Conservation (phyloP, 2,113 vertebrate species). For the Atlantisia rogersi region DNA sequence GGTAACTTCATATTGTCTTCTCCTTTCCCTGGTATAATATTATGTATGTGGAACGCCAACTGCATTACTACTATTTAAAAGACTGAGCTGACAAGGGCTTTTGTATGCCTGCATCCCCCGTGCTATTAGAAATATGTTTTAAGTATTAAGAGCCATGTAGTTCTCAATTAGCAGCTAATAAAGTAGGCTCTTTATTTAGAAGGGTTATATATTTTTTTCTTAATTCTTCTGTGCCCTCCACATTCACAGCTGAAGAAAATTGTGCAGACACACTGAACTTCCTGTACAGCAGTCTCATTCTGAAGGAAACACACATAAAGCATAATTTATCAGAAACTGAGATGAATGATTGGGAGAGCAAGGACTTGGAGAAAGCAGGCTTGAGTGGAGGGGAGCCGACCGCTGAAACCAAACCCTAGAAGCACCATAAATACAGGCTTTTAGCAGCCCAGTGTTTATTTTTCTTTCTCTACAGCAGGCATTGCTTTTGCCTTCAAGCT, state of each 20-base stretch:
- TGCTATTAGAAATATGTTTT: neutral
- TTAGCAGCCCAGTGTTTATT: neutral
- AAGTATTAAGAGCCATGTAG: neutral
- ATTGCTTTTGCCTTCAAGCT: neutral
- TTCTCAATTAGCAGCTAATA: constrained; percentile 19
- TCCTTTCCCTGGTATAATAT: neutral
- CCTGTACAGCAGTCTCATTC: too few relatives aligned
- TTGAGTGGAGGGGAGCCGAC: neutral
- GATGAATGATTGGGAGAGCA: neutral
- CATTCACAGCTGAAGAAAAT: neutral
- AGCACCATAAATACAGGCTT: constrained; percentile 1
- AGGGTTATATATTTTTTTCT: neutral
- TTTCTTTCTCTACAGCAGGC: neutral
- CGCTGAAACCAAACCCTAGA: constrained; percentile 32
- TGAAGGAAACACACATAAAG: neutral
- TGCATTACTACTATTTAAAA: neutral
- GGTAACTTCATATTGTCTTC: neutral
- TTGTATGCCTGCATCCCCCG: neutral
- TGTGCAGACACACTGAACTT: neutral
- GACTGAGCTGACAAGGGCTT: neutral
- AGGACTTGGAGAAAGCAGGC: constrained; percentile 2
- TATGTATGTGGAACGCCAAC: neutral
- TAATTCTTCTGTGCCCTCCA: neutral
- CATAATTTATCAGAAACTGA: neutral
- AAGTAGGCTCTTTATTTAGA: neutral